A percentile compares a stretch with the other conserved stretches of the same genome.
These are phyloP conservation scores for Oxyteleia sp. DNA, from an alignment of 2,888 invertebrate species.

Conservation along the genomic window DNA sequence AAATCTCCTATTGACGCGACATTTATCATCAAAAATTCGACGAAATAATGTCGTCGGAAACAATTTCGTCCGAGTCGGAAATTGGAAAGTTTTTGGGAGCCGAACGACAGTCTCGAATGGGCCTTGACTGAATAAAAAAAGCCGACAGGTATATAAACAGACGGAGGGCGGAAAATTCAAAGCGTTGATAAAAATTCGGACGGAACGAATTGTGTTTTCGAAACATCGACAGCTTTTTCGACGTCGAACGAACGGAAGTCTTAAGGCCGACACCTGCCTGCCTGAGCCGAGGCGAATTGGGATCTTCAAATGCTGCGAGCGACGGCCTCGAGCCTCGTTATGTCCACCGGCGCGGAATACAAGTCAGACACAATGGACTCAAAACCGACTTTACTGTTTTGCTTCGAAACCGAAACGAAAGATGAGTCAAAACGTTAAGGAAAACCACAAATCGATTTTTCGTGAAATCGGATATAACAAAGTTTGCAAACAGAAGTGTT, in stretches of 20 bases:
- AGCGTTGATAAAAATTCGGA: conserved; percentile 81
- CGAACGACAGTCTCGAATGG: not conserved
- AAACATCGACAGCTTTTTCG: conserved; percentile 81
- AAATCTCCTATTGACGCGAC: not conserved
- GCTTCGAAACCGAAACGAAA: conserved; percentile 47
- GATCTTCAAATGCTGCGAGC: conserved; percentile 58
- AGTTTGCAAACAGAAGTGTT: conserved; percentile 25
- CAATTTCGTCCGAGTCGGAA: not conserved
- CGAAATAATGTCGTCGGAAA: conserved; percentile 7
- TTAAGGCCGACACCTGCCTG: conserved; percentile 75
- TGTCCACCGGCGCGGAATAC: conserved; percentile 22
- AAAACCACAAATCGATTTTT: conserved; percentile 60
- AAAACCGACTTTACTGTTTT: conserved; percentile 51
- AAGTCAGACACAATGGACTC: conserved; percentile 26
- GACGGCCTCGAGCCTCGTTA: conserved; percentile 63
- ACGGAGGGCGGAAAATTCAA: conserved; percentile 56
- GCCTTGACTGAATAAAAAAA: conserved; percentile 42
- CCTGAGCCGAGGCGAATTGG: conserved; percentile 73
- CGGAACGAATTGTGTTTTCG: conserved; percentile 86
- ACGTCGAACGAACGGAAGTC: conserved; percentile 76
- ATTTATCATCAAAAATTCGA: conserved; percentile 24
- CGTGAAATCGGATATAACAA: conserved; percentile 5
- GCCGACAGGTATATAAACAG: conserved; percentile 62
- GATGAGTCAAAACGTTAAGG: conserved; percentile 28
- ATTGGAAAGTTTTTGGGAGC: conserved; percentile 33